Base-by-base conservation (phyloP, 2,113 vertebrate species). In the Donacobius atricapilla region DNA sequence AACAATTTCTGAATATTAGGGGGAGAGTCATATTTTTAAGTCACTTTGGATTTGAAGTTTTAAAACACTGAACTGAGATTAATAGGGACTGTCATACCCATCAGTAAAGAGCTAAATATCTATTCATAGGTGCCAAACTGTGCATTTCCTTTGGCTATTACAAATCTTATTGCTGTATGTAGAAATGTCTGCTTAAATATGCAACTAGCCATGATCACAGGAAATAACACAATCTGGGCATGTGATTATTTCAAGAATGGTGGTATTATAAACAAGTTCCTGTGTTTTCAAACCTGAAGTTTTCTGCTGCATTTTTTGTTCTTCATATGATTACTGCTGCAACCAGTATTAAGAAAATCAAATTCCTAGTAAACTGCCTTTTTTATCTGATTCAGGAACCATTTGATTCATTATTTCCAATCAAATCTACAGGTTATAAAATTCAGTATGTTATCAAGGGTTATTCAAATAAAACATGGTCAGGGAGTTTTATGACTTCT, bases 391-490 rank as follows among this genome's bases (percentile, higher is more conserved):
- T 88, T 35, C 75, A 51, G 35, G 11, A 77, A 83, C 31, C 75
- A 11, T 47, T 69, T 83, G 53, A 35, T 16, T 69, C 31, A 75
- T 89, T 88, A 90, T 80, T 80, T 66, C 18, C 22, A 90, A 78
- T 87, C 69, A 95, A 65, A 85, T 51, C 56, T 87, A 37, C 11
- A 40, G 50, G 16, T 42, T 95, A 24, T 85, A 81, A 83, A 96
- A 94, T 82, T 96, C 51, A 93, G 54, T 94, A 79, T 83, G 37
- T 75, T 37, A 57, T 85, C 91, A 83, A 93, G 71, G 56, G 24
- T 86, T 97, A 80, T 89, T 92, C 57, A 91, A 65, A 89, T 96
- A 61, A 93, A 91, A 92, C 45, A 44, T 1, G 28, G 24, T 72
- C 68, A 95, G 31, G 33, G 64, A 81, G 21, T 94, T 92, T 64